A percentile compares a stretch with the other conserved stretches of the same genome.
phyloP scores from a whole-genome alignment of 2,113 vertebrate genomes.

The Stercorarius parasiticus region DNA sequence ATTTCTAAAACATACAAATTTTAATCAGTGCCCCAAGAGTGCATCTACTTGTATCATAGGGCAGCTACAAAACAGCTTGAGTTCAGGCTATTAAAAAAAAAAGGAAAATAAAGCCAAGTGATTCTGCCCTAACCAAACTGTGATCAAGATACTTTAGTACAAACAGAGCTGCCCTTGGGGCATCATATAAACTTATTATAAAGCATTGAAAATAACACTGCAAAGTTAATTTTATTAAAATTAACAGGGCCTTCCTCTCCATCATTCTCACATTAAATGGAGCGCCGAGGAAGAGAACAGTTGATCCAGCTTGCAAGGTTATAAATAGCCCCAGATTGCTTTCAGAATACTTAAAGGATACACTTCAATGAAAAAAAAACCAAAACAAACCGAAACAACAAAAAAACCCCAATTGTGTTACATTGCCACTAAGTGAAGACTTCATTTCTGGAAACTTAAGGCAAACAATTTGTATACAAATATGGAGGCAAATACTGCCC shows the following conservation, averaged over 20 bases:
- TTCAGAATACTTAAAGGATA: not conserved
- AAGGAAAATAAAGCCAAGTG: not conserved
- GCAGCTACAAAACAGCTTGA: constrained; percentile 20
- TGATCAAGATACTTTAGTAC: not conserved
- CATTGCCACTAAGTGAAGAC: not conserved
- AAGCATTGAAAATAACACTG: constrained; percentile 25
- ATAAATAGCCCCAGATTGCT: not conserved
- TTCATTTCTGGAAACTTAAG: not conserved
- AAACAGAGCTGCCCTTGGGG: not conserved
- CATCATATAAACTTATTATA: constrained; percentile 22
- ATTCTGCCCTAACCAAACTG: not conserved
- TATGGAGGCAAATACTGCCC: not conserved
- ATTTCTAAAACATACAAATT: constrained; percentile 41
- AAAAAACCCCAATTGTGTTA: not conserved
- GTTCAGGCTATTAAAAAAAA: not conserved
- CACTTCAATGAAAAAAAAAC: not conserved
- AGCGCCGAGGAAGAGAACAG: not conserved
- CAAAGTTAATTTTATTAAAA: constrained; percentile 62
- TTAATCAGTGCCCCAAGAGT: constrained; percentile 7
- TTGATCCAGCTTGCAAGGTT: not conserved
- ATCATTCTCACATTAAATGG: not conserved
- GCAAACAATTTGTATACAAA: not conserved
- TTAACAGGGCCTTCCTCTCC: not conserved
- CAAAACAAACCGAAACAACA: not conserved
- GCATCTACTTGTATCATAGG: not conserved